Conservation (phyloP, 64 coral and sea anemone genomes). For the Pocillopora damicornis region DNA sequence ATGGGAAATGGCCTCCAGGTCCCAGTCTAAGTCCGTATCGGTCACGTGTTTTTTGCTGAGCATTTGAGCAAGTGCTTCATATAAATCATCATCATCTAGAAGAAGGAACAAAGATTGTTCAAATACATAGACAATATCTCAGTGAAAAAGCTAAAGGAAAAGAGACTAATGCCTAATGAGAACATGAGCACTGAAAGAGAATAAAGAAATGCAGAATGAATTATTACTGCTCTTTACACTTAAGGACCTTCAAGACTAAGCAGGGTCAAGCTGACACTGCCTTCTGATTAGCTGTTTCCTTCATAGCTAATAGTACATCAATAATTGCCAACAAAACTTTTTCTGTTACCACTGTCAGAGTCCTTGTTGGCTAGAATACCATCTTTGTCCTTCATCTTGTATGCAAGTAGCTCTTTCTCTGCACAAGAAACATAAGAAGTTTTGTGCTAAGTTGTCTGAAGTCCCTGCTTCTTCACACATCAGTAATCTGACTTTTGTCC, state of each 20-base stretch:
- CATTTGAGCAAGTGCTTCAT: conserved; percentile 76
- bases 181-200: background rate
- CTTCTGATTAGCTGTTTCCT: too few relatives aligned
- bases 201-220: too few relatives aligned
- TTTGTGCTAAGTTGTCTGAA: background rate
- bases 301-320: background rate
- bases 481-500: background rate
- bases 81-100: conserved; percentile 71
- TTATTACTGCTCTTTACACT: too few relatives aligned
- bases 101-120: background rate
- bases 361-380: background rate
- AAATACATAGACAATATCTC: background rate
- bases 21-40: conserved; percentile 29
- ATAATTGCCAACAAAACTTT: background rate
- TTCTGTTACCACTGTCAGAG: conserved; percentile 28
- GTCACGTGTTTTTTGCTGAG: conserved; percentile 67
- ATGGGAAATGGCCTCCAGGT: conserved; percentile 71
- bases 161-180: background rate
- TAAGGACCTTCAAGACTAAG: too few relatives aligned
- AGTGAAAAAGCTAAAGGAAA: background rate
- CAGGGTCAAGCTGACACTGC: background rate
- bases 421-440: background rate
- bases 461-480: background rate
- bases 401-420: conserved; percentile 76
- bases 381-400: conserved; percentile 37